Conservation (phyloP, 1,140 invertebrate species). For the Dufourea novaeangliae region DNA sequence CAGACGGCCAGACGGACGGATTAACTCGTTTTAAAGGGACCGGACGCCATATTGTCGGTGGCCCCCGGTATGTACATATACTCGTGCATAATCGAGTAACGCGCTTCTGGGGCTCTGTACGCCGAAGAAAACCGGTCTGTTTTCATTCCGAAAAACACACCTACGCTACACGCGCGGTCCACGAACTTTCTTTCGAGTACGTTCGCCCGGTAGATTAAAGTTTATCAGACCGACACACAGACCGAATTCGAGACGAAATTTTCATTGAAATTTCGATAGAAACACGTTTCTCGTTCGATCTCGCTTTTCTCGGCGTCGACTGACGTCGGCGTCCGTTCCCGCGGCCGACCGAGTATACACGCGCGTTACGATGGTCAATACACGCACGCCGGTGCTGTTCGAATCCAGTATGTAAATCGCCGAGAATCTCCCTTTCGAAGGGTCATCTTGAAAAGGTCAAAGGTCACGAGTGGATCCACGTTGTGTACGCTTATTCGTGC, state of each 20-base stretch:
- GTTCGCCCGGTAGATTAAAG: not conserved
- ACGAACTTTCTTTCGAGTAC: conserved; percentile 39
- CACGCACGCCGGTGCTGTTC: not conserved
- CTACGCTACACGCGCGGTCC: conserved; percentile 53
- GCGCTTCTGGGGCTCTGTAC: not conserved
- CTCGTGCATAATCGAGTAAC: conserved; percentile 3
- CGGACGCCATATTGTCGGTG: conserved; percentile 60
- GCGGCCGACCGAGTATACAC: too few relatives aligned
- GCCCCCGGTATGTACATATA: conserved; percentile 1
- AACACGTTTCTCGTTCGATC: too few relatives aligned
- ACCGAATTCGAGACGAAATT: not conserved
- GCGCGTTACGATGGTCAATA: too few relatives aligned
- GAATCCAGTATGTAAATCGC: conserved; percentile 33
- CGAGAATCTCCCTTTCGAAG: conserved; percentile 36
- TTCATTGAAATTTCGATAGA: not conserved
- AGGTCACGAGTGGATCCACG: conserved; percentile 38
- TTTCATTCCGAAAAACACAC: conserved; percentile 59
- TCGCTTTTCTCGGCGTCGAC: too few relatives aligned
- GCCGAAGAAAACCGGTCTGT: conserved; percentile 53
- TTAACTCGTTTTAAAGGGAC: conserved; percentile 75
- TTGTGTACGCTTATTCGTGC: conserved; percentile 10
- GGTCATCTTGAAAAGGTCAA: conserved; percentile 41
- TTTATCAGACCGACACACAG: not conserved
- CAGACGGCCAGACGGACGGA: conserved; percentile 72
- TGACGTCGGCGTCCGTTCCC: too few relatives aligned